These are phyloP conservation scores for Xanthorhoe designata DNA, from an alignment of 2,888 invertebrate genomes.

Conservation along the genomic window DNA sequence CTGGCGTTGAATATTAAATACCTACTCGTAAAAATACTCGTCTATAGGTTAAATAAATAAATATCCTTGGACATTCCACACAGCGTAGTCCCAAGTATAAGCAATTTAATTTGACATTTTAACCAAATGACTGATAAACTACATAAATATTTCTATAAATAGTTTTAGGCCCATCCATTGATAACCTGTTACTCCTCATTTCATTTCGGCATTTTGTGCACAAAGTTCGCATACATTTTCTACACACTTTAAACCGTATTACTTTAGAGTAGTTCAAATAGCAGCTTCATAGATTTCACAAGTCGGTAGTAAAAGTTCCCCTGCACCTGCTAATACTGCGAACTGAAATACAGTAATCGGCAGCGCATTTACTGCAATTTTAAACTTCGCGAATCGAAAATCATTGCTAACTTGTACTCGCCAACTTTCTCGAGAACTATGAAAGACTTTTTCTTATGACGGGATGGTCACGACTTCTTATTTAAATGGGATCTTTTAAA, in stretches of 20 bases:
- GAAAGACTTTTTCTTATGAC: conserved; percentile 16
- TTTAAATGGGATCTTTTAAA: not conserved
- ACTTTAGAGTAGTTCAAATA: not conserved
- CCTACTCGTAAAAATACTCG: too few species aligned
- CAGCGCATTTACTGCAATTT: conserved; percentile 40
- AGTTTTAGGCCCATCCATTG: too few species aligned
- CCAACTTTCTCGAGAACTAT: conserved; percentile 31
- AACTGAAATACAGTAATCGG: conserved; percentile 40
- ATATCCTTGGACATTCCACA: too few species aligned
- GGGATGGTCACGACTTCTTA: conserved; percentile 16
- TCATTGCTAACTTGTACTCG: conserved; percentile 44
- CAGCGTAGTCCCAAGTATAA: too few species aligned
- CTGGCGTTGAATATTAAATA: too few species aligned
- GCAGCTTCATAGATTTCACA: not conserved
- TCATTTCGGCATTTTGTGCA: too few species aligned
- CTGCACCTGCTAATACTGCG: conserved; percentile 24
- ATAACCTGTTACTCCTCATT: too few species aligned
- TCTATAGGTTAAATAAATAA: too few species aligned
- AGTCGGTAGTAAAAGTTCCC: conserved; percentile 7
- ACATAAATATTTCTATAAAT: too few species aligned
- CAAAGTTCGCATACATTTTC: too few species aligned
- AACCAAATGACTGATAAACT: too few species aligned
- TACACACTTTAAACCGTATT: not conserved
- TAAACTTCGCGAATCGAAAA: conserved; percentile 47
- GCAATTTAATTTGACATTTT: too few species aligned